Evolutionary conservation across 2,888 invertebrate species (phyloP), one percentile per base, ranked within the genome.

Genomic region (Drosophila kokeensis): DNA sequence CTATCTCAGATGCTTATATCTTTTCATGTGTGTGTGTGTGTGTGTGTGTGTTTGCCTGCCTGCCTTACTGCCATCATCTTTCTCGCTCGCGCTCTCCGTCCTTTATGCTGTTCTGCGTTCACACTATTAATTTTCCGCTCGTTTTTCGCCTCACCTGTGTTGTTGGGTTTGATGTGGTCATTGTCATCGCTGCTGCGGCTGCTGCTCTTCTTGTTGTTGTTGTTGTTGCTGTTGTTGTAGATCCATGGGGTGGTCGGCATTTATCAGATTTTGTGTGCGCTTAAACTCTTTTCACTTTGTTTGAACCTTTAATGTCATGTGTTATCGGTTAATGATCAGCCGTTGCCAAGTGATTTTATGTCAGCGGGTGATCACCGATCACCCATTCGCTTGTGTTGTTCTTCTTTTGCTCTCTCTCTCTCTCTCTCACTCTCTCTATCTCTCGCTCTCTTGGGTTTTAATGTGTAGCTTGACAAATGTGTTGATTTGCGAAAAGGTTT

Each of bases 271-370:
- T 82, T 83, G 78, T 82, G 84, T 76, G 79, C 79, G 73, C 70
- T 82, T 90, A 81, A 80, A 84, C 80, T 84, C 73, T 73, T 79
- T 80, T 81, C 80, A 77, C 79, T 80, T 76, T 79, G 77, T 69
- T 72, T 76, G 80, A 84, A 83, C 83, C 90, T 90, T 92, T 89
- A 91, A 91, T 91, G 91, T 91, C 83, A 91, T 91, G 90, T 91
- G 91, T 92, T 91, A 91, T 91, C 92, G 86, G 91, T 90, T 88
- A 79, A 83, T 83, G 89, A 91, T 91, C 91, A 90, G 88, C 85
- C 81, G 87, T 82, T 84, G 75, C 78, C 83, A 80, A 85, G 83
- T 83, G 83, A 87, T 89, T 85, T 83, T 87, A 82, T 87, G 87
- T 85, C 89, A 87, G 85, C 89, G 89, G 87, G 87, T 81, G 87